Percentiles rank a stretch among this genome's conserved stretches.
Evolutionary conservation across 2,113 vertebrate species (phyloP).

Genomic region (Protobothrops mucrosquamatus): DNA sequence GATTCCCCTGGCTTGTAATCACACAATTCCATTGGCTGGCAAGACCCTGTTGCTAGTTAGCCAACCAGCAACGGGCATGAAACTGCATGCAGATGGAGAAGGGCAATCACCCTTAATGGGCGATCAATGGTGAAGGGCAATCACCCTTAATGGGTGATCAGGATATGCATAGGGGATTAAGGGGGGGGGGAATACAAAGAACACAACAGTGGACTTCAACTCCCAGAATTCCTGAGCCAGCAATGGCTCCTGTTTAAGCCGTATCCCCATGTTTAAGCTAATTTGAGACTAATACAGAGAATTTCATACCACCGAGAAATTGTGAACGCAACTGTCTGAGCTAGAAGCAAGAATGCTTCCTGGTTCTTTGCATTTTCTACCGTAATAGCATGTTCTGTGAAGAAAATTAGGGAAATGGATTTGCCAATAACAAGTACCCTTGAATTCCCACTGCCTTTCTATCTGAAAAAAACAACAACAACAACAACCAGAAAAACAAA

Average conservation of each 20-base stretch:
- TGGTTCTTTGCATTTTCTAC: conserved; percentile 27
- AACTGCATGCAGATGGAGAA: too few relatives aligned
- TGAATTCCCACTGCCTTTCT: background rate
- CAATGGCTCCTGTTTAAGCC: background rate
- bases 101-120: too few relatives aligned
- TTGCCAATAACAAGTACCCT: conserved; percentile 1
- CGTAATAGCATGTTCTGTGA: background rate
- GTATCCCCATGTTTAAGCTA: background rate
- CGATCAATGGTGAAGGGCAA: too few relatives aligned
- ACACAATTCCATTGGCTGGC: too few relatives aligned
- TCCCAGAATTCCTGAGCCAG: too few relatives aligned
- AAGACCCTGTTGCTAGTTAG: too few relatives aligned
- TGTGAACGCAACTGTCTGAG: background rate
- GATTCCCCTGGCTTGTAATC: too few relatives aligned
- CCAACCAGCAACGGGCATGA: too few relatives aligned
- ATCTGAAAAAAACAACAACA: background rate
- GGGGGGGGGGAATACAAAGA: too few relatives aligned
- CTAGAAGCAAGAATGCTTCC: background rate
- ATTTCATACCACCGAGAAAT: background rate
- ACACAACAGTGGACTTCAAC: too few relatives aligned
- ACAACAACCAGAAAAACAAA: background rate
- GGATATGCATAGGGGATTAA: too few relatives aligned
- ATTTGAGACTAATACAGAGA: background rate
- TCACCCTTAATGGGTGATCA: too few relatives aligned
- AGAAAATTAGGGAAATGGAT: background rate